These are phyloP conservation scores for Chionoecetes opilio DNA, from an alignment of 1,140 invertebrate species.

Conservation along the genomic window DNA sequence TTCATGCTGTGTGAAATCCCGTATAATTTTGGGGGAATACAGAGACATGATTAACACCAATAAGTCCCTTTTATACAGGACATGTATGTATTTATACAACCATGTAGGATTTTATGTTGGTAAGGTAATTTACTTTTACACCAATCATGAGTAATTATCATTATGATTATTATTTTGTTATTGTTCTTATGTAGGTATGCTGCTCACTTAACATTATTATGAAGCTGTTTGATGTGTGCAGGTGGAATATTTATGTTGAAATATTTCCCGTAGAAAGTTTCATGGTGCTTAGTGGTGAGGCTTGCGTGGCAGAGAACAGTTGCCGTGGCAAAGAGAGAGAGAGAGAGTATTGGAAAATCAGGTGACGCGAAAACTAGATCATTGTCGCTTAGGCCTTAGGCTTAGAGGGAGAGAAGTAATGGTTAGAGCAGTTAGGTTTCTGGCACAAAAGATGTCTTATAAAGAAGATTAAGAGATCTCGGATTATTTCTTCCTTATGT, in stretches of 20 bases:
- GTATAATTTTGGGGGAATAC: too few species aligned
- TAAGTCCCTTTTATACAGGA: too few species aligned
- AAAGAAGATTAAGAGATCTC: not conserved
- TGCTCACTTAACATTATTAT: not conserved
- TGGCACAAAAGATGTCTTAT: not conserved
- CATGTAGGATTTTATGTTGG: too few species aligned
- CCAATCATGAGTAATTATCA: not conserved
- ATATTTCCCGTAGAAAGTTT: not conserved
- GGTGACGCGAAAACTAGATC: too few species aligned
- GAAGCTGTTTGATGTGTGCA: not conserved
- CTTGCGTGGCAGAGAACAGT: not conserved
- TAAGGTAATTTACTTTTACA: too few species aligned
- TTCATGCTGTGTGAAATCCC: too few species aligned
- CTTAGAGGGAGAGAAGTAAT: not conserved
- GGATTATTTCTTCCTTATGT: not conserved
- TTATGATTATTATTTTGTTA: not conserved
- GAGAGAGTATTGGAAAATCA: too few species aligned
- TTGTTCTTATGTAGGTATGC: not conserved
- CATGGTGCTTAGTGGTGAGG: constrained; percentile 14
- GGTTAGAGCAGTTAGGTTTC: not conserved
- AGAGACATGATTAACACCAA: too few species aligned
- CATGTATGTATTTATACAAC: too few species aligned
- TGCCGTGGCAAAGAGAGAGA: too few species aligned
- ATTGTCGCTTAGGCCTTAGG: too few species aligned
- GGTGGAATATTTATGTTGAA: not conserved